Evolutionary conservation across 2,888 invertebrate species (phyloP), one percentile per base, ranked within the genome.

Genomic region (Drosophila greeni): DNA sequence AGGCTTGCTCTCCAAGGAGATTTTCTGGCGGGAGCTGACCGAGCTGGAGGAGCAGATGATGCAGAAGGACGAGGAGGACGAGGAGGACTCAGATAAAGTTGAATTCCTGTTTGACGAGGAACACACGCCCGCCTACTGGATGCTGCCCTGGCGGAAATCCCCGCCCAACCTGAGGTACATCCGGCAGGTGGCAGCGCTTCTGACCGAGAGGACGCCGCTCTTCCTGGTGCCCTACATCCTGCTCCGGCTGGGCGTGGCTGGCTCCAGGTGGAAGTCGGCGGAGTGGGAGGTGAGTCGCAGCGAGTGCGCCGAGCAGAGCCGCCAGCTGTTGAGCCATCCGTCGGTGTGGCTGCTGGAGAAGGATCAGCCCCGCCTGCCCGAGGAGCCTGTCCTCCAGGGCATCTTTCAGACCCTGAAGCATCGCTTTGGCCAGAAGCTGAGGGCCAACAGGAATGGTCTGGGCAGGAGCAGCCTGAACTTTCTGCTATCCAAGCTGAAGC

Each of bases 311-410:
- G 57, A 49, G 6, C 76, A 80, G 33, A 9, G 61, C 20, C 77
- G 81, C 0, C 37, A 56, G 14, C 47, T 77, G 31, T 29, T 77
- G 42, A 57, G 69, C 24, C 76, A 82, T 9, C 75, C 83, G 3
- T 42, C 66, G 6, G 72, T 42, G 1, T 77, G 83, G 83, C 33
- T 80, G 43, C 20, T 82, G 57, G 49, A 66, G 33, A 43, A 61
- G 42, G 26, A 53, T 3, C 59, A 55, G 29, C 24, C 61, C 33
- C 49, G 43, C 0, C 53, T 43, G 7, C 18, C n/a, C 4, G 39
- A 36, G 20, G 43, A 60, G 37, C 43, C 40, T 6, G 34, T 56
- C 0, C 6, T 82, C 36, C 81, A 69, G 12, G 26, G 36, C 2
- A 26, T 82, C 6, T 82, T 77, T 31, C 39, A 2, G 5, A 51